Evolutionary conservation across 2,113 vertebrate species (phyloP), one percentile per base, ranked within the genome.

Genomic region (Pseudopipra pipra): DNA sequence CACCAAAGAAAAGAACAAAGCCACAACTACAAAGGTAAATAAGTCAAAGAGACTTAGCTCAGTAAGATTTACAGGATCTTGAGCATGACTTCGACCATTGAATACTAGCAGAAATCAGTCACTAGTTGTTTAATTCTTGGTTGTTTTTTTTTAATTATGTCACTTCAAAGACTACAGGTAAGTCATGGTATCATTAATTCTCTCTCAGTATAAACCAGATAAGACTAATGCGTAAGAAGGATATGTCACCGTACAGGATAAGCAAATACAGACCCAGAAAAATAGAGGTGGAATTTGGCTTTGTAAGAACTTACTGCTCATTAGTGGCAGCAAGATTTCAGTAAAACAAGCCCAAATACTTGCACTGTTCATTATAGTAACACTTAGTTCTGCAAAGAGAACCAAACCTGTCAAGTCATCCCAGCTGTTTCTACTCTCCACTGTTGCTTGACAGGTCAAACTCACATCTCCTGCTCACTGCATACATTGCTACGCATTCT

Each of bases 1-100:
- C 92, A 96, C 94, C 87, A 96, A 97, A 97, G 93, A 90, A 94
- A 97, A 97, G 96, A 96, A 97, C 97, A 97, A 97, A 97, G 97
- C 81, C 73, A 68, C 85, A 93, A 93, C 96, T 96, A 97, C 88
- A 94, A 96, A 98, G 96, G 89, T 96, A 97, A 98, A 96, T 96
- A 98, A 97, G 97, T 97, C 97, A 96, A 94, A 97, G 93, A 90
- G 87, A 94, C 95, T 97, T 95, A 96, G 89, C 87, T 94, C 66
- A 90, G 16, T 52, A 95, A 97, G 97, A 98, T 97, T 97, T 97
- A 97, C 96, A 67, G 68, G 35, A 55, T 73, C 76, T 90, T 63
- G 72, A 95, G 85, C 67, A 30, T 92, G 73, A 94, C 86, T 92
- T 92, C 86, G 77, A 85, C 84, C 89, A 67, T 63, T 74, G 43